A percentile compares a stretch with the other conserved stretches of the same genome.
Evolutionary conservation across 2,113 vertebrate genomes (phyloP).

Genomic region (Antennarius striatus): DNA sequence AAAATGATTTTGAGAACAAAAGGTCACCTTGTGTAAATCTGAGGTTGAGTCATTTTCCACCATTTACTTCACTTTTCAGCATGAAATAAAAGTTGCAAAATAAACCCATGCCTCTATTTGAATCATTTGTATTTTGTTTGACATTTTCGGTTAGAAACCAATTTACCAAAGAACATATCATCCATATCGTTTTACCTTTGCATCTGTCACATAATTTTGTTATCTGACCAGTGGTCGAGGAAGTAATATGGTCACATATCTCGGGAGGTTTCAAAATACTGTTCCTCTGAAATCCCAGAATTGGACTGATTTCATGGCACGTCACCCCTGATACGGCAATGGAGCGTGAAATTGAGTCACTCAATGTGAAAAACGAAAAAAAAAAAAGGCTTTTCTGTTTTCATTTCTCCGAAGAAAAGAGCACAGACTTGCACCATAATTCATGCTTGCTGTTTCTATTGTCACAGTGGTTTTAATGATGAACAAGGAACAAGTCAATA

Average conservation of each 20-base stretch:
- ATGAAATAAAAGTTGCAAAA: slow-evolving; percentile 15
- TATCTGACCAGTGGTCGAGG: slow-evolving; percentile 73
- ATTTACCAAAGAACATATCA: slow-evolving; percentile 54
- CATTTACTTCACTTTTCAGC: slow-evolving; percentile 15
- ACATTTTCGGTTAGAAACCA: slow-evolving; percentile 51
- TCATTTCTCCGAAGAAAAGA: slow-evolving; percentile 55
- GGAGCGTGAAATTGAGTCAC: slow-evolving; percentile 86
- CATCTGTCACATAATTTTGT: slow-evolving; percentile 73
- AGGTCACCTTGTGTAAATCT: slow-evolving; percentile 7
- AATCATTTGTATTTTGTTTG: slow-evolving; percentile 51
- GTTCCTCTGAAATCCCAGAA: slow-evolving; percentile 82
- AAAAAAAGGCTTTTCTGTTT: slow-evolving; percentile 65
- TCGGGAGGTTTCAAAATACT: slow-evolving; percentile 81
- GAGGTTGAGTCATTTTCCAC: not conserved
- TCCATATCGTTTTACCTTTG: slow-evolving; percentile 66
- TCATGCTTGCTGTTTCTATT: too few relatives aligned
- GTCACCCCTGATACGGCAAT: slow-evolving; percentile 82
- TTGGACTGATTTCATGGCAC: slow-evolving; percentile 84
- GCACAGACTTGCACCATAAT: slow-evolving; percentile 25
- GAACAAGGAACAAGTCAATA: too few relatives aligned
- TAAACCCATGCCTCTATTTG: slow-evolving; percentile 28
- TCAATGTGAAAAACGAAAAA: slow-evolving; percentile 75
- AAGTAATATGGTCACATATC: slow-evolving; percentile 81
- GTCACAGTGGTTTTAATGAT: too few relatives aligned
- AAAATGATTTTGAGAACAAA: too few relatives aligned